Evolutionary conservation across 1,140 invertebrate species (phyloP).

Genomic region (Bombus consobrinus): DNA sequence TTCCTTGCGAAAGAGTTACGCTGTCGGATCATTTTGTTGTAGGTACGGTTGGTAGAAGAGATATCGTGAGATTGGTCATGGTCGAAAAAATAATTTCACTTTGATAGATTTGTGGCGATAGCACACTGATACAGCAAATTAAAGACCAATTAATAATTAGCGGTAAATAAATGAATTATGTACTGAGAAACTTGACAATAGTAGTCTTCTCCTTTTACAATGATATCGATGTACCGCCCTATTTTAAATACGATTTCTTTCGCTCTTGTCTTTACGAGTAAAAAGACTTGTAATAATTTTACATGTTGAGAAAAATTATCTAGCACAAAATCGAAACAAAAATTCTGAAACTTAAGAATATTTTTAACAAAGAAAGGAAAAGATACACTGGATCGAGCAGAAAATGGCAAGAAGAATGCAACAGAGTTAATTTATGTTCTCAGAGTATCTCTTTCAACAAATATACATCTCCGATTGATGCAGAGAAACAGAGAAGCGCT

Average conservation of each 20-base stretch:
- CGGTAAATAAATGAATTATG: no score
- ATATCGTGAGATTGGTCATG: background rate
- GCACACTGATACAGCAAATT: no score
- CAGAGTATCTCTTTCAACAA: background rate
- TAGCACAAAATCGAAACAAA: no score
- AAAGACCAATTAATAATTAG: no score
- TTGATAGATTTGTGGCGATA: no score
- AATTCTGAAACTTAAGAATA: background rate
- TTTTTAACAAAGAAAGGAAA: background rate
- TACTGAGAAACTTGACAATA: no score
- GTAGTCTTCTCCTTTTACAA: no score
- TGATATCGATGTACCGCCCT: no score
- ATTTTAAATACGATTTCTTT: no score
- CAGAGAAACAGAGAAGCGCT: constrained; percentile 7
- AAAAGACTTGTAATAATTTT: fast-evolving
- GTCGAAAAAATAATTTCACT: background rate
- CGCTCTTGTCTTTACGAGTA: background rate
- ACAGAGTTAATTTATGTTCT: background rate
- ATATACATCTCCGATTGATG: background rate
- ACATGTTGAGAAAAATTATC: background rate
- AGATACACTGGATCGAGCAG: background rate
- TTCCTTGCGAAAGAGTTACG: background rate
- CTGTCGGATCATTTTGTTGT: background rate
- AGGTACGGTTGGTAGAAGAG: background rate
- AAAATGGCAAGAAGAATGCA: background rate